Evolutionary conservation across 2,113 vertebrate genomes (phyloP).

Genomic region (Oncorhynchus kisutch): DNA sequence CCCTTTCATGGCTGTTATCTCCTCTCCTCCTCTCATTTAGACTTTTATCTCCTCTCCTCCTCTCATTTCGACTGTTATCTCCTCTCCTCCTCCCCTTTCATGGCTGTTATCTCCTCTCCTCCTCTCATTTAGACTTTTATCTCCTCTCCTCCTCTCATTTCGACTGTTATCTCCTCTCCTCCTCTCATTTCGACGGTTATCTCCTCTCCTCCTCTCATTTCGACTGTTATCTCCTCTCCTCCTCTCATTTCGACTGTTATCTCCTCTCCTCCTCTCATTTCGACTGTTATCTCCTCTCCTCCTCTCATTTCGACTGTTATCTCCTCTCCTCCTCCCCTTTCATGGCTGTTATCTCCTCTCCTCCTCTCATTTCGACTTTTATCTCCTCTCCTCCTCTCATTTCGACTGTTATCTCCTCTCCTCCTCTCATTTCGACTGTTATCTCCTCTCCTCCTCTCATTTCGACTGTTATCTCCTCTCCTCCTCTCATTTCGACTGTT

Average conservation of each 20-base stretch:
- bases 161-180: background rate
- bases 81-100: slow-evolving; percentile 38
- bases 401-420: slow-evolving; percentile 47
- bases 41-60: slow-evolving; percentile 9
- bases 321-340: slow-evolving; percentile 2
- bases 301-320: slow-evolving; percentile 12
- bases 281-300: slow-evolving; percentile 48
- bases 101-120: slow-evolving; percentile 43
- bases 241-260: slow-evolving; percentile 44
- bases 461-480: background rate
- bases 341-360: slow-evolving; percentile 20
- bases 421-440: slow-evolving; percentile 24
- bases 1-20: slow-evolving; percentile 16
- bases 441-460: slow-evolving; percentile 45
- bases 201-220: slow-evolving; percentile 9
- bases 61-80: slow-evolving; percentile 42
- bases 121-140: slow-evolving; percentile 34
- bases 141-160: slow-evolving; percentile 43
- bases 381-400: slow-evolving; percentile 44
- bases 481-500: background rate
- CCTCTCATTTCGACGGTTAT: background rate
- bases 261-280: slow-evolving; percentile 36
- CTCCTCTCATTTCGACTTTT: slow-evolving; percentile 26
- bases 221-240: slow-evolving; percentile 39
- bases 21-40: too few relatives aligned